A percentile compares a stretch with the other conserved stretches of the same genome.
These are phyloP conservation scores for Bellardia pandia DNA, from an alignment of 2,888 invertebrate species.

Conservation along the genomic window DNA sequence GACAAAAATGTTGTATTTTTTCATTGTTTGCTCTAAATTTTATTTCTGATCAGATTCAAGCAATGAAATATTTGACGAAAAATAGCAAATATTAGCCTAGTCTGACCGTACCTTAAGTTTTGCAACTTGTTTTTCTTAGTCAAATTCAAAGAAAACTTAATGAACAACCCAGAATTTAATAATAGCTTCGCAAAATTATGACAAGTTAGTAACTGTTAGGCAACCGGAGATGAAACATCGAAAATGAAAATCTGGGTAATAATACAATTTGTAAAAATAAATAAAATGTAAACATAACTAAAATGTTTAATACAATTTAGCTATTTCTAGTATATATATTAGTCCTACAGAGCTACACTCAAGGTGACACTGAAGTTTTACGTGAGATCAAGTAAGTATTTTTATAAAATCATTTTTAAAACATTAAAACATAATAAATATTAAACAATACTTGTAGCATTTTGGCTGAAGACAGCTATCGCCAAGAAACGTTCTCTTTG, in stretches of 20 bases:
- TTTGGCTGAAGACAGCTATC: background rate
- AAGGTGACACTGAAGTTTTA: constrained; percentile 49
- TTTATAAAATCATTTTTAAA: no score
- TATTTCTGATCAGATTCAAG: no score
- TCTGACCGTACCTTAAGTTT: background rate
- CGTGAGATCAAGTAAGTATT: constrained; percentile 44
- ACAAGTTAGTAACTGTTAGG: constrained; percentile 26
- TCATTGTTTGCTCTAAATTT: no score
- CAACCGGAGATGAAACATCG: constrained; percentile 19
- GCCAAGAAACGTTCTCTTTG: constrained; percentile 74
- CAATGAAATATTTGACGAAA: no score
- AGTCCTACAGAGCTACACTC: background rate
- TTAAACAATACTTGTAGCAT: constrained; percentile 9
- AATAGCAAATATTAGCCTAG: no score
- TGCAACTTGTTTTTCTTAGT: background rate
- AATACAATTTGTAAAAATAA: background rate
- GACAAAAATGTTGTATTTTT: no score
- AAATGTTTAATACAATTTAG: constrained; percentile 11
- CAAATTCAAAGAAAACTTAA: background rate
- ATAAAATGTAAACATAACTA: background rate
- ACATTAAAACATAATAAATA: no score
- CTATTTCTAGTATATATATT: constrained; percentile 5
- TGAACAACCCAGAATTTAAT: background rate
- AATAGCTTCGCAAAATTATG: constrained; percentile 4
- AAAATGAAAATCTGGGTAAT: constrained; percentile 49